These are phyloP conservation scores for Anolis apletophallus DNA, from an alignment of 2,797 vertebrate genomes.

Conservation along the genomic window DNA sequence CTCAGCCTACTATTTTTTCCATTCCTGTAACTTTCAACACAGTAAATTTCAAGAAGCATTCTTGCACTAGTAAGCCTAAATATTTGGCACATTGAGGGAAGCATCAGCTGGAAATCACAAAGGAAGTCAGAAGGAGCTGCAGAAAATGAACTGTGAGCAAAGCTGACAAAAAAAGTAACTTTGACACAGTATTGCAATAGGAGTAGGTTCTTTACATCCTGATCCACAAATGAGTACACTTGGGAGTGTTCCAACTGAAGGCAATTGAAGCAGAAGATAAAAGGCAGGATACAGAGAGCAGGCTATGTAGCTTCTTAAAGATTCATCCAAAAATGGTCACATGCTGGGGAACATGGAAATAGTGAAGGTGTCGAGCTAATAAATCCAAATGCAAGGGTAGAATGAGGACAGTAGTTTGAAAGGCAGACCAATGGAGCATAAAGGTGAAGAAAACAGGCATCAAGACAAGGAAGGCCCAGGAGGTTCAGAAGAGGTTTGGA, in stretches of 20 bases:
- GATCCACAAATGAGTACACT: not conserved
- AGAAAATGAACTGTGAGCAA: not conserved
- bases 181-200: not conserved
- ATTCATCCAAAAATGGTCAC: not conserved
- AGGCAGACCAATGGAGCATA: not conserved
- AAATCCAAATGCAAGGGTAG: not conserved
- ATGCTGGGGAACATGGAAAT: not conserved
- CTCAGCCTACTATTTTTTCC: not conserved
- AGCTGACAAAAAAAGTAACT: not conserved
- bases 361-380: not conserved
- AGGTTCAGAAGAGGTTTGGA: not conserved
- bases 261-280: not conserved
- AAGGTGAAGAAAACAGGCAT: not conserved
- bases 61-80: not conserved
- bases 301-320: not conserved
- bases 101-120: not conserved
- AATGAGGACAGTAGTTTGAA: not conserved
- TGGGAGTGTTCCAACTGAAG: not conserved
- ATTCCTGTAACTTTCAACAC: not conserved
- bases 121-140: not conserved
- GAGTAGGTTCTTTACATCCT: not conserved
- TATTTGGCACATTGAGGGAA: not conserved
- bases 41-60: not conserved
- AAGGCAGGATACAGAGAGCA: not conserved
- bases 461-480: not conserved